A percentile compares a stretch with the other conserved stretches of the same genome.
Evolutionary conservation across 2,888 invertebrate species (phyloP).

Genomic region (Onthophagus sagittarius): DNA sequence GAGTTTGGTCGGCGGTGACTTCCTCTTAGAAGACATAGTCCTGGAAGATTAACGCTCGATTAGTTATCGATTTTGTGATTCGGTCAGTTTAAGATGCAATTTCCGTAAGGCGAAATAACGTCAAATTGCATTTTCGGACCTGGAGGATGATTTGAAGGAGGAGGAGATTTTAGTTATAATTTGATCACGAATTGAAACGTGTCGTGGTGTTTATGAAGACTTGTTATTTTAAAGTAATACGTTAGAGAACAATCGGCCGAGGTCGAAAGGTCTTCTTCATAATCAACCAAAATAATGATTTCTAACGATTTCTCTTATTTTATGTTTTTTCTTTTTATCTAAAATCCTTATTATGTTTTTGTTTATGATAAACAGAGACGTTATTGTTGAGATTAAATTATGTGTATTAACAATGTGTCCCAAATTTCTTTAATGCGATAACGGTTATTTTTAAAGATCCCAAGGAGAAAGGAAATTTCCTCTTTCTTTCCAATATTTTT

Average conservation of each 20-base stretch:
- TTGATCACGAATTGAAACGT: constrained; percentile 19
- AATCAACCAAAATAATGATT: constrained; percentile 13
- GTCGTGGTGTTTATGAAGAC: no score
- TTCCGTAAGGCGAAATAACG: constrained; percentile 33
- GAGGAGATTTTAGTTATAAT: constrained; percentile 12
- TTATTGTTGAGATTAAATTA: neutral
- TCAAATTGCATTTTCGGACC: constrained; percentile 38
- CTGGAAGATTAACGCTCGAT: constrained; percentile 56
- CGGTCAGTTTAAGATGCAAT: constrained; percentile 12
- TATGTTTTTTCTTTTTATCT: neutral
- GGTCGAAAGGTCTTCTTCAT: constrained; percentile 21
- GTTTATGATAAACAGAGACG: neutral
- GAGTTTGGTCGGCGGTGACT: constrained; percentile 92
- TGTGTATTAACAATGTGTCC: neutral
- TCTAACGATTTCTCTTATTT: neutral
- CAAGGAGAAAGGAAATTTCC: neutral
- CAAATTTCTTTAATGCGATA: neutral
- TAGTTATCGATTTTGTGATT: constrained; percentile 16
- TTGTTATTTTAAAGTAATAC: no score
- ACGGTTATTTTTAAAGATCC: neutral
- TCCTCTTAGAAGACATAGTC: constrained; percentile 96
- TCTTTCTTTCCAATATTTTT: neutral
- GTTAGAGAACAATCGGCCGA: constrained; percentile 21
- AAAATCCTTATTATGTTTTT: neutral
- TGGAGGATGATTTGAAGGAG: neutral